Base-by-base conservation (phyloP, 1,140 invertebrate species). In the Drosophila trapezifrons region DNA sequence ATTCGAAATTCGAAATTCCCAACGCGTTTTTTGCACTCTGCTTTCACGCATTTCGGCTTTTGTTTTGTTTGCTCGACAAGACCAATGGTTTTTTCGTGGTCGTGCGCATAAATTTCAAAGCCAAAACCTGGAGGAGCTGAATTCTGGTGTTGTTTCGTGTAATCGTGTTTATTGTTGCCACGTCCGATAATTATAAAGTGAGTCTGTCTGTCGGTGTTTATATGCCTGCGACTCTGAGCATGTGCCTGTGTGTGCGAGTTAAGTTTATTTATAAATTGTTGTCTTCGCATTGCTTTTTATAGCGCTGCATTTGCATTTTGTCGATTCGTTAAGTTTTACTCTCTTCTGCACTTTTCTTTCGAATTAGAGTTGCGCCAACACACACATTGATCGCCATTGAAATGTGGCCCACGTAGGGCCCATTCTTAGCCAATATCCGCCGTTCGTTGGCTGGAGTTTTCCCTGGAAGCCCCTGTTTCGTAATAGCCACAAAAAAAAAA, bases 1-100 rank as follows among this genome's bases (percentile, higher is more conserved):
- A 86, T 78, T 90, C 82, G 77, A 81, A 73, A 86, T 78, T 89
- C 82, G 76, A 80, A 78, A 78, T 80, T 92, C 85, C 90, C 71
- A 92, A 90, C 82, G 76, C 90, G 82, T 90, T 78, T 90, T 84
- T 80, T 58, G 42, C 74, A 55, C 45, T 79, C 20, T 55, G 59
- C 67, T 63, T 70, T 69, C 65, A 65, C 65, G 65, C 46, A 65
- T 52, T 65, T 69, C n/a, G 45, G 25, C 35, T 67, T 46, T 59
- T 76, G 40, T 73, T 54, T 57, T 78, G 54, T 58, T 49, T 54
- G 51, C 9, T 15, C 29, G 29, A 32, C 20, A 42, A 12, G 20
- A 43, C 49, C 45, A 66, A 67, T 22, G 65, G 46, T 52, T 54
- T 59, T 59, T 69, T 42, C 40, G 45, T 58, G 37, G 47, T 80